Evolutionary conservation across 2,113 vertebrate genomes (phyloP), one percentile per base, ranked within the genome.

Genomic region (Pycnonotus jocosus): DNA sequence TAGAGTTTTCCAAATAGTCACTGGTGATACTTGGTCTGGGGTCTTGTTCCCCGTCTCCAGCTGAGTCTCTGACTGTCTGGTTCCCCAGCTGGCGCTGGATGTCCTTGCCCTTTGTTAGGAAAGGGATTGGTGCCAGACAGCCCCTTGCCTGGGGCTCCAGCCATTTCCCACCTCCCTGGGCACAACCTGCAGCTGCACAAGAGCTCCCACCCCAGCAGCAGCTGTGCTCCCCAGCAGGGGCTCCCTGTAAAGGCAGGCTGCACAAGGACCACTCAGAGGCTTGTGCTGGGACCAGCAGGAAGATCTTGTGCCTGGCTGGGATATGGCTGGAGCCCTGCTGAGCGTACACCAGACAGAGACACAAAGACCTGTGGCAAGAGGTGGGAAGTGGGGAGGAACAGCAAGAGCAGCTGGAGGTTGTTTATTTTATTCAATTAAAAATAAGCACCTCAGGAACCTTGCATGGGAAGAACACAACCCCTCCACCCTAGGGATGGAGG

Each of bases 231-330:
- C 51, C 37, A 33, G 11, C 1, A 51, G 57, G 48, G 35, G 24
- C 16, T 12, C 9, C 2, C 9, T 13, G 50, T 12, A 16, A 57
- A 58, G 30, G n/a, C 28, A 57, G 35, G 38, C 48, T 40, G 51
- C 45, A 58, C 45, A 10, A 42, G 15, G 12, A 28, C 3, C 22
- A 1, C 15, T 58, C 33, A 7, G 18, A 21, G 0, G 0, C 30
- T 25, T 53, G 19, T 53, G 28, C n/a, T 88, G 54, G 33, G n/a
- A 27, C 27, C 44, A 72, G 47, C 23, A 56, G 64, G 28, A n/a
- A 69, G n/a, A 38, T 50, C 50, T 57, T 53, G 10, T 61, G 35
- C 68, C 54, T 61, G 56, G 33, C 50, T 80, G 45, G 31, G 31
- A 17, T 54, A 9, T 3, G 24, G 27, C 5, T 78, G 69, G 47